phyloP scores from a whole-genome alignment of 2,797 vertebrate species.

The Lacerta viridis region DNA sequence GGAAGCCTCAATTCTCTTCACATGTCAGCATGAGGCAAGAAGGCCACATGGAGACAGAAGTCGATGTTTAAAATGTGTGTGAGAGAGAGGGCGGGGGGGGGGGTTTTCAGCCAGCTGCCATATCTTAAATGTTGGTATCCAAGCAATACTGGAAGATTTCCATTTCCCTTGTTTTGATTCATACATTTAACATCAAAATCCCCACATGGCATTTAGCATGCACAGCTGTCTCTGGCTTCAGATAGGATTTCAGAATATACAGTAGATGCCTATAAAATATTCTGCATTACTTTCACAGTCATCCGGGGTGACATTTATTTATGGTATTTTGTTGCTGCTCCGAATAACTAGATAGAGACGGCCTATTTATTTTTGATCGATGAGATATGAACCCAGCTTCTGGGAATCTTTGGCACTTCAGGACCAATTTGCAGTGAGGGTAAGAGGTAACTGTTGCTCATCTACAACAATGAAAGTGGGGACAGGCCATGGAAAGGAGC shows the following conservation, averaged over 20 bases:
- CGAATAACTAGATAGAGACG: conserved; percentile 63
- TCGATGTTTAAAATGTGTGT: not conserved
- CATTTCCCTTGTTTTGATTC: conserved; percentile 39
- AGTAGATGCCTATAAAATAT: conserved; percentile 60
- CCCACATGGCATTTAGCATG: conserved; percentile 41
- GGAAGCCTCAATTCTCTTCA: not conserved
- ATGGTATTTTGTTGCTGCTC: conserved; percentile 64
- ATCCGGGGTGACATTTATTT: conserved; percentile 74
- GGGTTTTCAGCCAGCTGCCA: fast-evolving
- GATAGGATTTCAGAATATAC: conserved; percentile 53
- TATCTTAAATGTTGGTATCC: not conserved
- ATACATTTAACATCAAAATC: conserved; percentile 59
- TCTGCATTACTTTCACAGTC: conserved; percentile 50
- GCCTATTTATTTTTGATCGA: conserved; percentile 70
- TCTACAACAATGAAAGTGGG: conserved; percentile 38
- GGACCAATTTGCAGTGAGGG: conserved; percentile 68
- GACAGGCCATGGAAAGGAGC: conserved; percentile 31
- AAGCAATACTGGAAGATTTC: not conserved
- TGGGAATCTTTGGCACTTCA: conserved; percentile 69
- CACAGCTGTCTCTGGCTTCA: conserved; percentile 58
- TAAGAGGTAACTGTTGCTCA: conserved; percentile 65
- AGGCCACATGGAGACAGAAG: not conserved
- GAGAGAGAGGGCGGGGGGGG: not conserved
- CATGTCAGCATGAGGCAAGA: not conserved
- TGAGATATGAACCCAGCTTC: conserved; percentile 65